Evolutionary conservation across 2,888 invertebrate genomes (phyloP).

Genomic region (Hyalella azteca): DNA sequence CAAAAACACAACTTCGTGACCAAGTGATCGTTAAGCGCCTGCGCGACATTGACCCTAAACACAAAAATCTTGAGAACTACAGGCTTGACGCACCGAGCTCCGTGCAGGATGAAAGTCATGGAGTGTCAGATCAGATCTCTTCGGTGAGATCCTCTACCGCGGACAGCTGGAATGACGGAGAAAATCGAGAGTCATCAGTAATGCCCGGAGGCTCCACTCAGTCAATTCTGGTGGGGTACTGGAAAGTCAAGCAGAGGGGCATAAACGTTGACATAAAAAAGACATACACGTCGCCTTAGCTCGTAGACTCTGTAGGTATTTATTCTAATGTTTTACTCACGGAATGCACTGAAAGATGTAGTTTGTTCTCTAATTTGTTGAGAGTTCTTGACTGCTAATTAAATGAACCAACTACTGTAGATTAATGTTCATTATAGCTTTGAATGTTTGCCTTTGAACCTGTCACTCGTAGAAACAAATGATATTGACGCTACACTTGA

Average conservation of each 20-base stretch:
- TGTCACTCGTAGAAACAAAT: no score
- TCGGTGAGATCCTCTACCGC: neutral
- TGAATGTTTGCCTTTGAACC: no score
- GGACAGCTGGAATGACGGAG: neutral
- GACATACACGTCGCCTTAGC: neutral
- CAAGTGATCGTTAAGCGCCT: neutral
- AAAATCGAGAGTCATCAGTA: neutral
- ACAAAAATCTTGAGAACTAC: neutral
- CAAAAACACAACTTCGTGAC: neutral
- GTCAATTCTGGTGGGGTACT: slow-evolving; percentile 13
- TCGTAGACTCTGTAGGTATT: neutral
- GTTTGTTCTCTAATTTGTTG: no score
- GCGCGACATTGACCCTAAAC: neutral
- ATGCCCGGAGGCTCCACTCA: neutral
- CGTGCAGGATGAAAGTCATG: neutral
- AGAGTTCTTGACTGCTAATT: no score
- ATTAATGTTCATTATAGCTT: no score
- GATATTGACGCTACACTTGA: no score
- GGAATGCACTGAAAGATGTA: no score
- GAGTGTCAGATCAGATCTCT: neutral
- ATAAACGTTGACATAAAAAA: slow-evolving; percentile 4
- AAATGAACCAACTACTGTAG: no score
- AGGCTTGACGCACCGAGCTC: neutral
- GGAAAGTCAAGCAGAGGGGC: slow-evolving; percentile 3
- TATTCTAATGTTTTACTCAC: no score